Percentiles rank a stretch among this genome's conserved stretches.
These are phyloP conservation scores for Spilogale gracilis DNA, from an alignment of 2,113 vertebrate genomes.

Conservation along the genomic window DNA sequence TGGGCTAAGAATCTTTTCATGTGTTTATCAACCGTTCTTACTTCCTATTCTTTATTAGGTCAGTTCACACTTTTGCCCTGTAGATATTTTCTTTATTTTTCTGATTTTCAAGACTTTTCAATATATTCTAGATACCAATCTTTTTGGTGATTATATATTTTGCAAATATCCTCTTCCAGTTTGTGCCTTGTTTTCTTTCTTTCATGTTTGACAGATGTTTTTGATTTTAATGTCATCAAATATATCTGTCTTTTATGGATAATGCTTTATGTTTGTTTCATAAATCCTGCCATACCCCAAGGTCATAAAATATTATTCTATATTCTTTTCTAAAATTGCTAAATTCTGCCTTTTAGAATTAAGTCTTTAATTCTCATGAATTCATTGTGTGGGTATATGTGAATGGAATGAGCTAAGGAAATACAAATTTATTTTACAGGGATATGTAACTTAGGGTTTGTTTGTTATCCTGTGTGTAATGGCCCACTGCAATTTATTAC, in stretches of 20 bases:
- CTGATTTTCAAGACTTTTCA: constrained; percentile 17
- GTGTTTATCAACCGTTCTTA: neutral
- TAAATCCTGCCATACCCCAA: neutral
- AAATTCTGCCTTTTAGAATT: neutral
- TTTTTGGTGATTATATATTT: neutral
- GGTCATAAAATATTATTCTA: constrained; percentile 2
- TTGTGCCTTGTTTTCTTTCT: neutral
- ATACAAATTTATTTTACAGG: constrained; percentile 24
- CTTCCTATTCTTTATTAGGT: neutral
- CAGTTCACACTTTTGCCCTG: neutral
- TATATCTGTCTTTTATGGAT: constrained; percentile 37
- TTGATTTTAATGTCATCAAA: constrained; percentile 30
- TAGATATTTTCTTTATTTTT: neutral
- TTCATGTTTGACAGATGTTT: neutral
- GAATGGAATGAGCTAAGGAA: constrained; percentile 26
- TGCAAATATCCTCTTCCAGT: neutral
- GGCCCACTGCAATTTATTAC: neutral
- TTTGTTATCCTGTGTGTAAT: neutral
- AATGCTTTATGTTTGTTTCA: constrained; percentile 15
- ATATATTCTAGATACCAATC: constrained; percentile 4
- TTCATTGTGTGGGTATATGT: neutral
- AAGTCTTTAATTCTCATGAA: constrained; percentile 33
- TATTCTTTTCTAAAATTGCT: neutral
- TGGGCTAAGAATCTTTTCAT: neutral
- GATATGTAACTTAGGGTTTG: neutral